Evolutionary conservation across 2,797 vertebrate species (phyloP).

Genomic region (Pristis pectinata): DNA sequence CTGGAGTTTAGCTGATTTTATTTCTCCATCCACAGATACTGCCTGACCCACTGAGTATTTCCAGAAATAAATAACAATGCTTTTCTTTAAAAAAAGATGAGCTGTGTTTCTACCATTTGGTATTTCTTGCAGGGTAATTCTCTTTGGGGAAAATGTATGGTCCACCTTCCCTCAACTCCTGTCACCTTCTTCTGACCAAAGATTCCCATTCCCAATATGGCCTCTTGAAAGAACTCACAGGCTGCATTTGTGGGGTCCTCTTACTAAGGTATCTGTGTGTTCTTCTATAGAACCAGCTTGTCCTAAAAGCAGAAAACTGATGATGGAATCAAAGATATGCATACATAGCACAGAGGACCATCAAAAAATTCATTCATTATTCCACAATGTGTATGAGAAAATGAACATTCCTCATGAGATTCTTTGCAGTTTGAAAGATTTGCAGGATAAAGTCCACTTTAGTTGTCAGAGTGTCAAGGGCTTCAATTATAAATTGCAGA

Average conservation of each 20-base stretch:
- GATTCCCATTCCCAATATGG: neutral
- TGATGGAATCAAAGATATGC: neutral
- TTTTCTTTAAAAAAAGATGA: too few species aligned
- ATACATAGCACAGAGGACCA: neutral
- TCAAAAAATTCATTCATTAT: neutral
- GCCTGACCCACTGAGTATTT: too few species aligned
- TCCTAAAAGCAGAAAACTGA: neutral
- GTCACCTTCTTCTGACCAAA: neutral
- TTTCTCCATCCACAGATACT: too few species aligned
- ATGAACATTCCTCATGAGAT: neutral
- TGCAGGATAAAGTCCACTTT: neutral
- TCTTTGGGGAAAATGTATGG: neutral
- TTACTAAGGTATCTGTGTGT: neutral
- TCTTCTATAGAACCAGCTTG: neutral
- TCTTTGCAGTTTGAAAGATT: neutral
- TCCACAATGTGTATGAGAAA: neutral
- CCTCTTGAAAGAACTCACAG: neutral
- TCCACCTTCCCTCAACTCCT: neutral
- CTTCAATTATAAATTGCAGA: neutral
- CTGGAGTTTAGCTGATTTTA: too few species aligned
- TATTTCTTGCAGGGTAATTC: neutral
- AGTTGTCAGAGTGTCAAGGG: neutral
- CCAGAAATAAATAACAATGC: too few species aligned
- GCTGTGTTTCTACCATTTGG: neutral
- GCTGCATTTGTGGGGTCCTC: neutral